Evolutionary conservation across 2,888 invertebrate species (phyloP), one percentile per base, ranked within the genome.

Genomic region (Aricia artaxerxes): DNA sequence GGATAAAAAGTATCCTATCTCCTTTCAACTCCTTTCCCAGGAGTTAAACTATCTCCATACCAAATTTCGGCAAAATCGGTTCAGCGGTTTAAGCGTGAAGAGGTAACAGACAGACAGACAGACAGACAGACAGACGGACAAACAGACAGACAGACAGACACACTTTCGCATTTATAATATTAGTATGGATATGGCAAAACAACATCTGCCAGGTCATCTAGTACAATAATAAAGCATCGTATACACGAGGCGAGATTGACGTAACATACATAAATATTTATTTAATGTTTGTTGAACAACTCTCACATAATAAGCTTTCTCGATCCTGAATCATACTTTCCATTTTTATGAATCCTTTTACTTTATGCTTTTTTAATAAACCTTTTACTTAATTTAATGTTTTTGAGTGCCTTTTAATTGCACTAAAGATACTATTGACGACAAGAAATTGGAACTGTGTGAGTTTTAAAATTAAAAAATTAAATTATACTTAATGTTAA

Each of bases 291-390:
- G 69, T 69, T 38, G 69, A 69, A 13, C 35, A 38, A 38, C 69
- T 69, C 35, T 69, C 69, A 35, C 69, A 69, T 35, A 64, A 31
- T 64, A 69, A 69, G 69, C 69, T 38, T 69, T 69, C 69, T 5
- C 69, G 69, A 49, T 75, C 75, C 75, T 44, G 75, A 40, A 24
- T 75, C 75, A 49, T 49, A 44, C 75, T 75, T 75, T 75, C 49
- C 75, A 75, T 49, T 75, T 75, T 73, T 64, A 64, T 64, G 31
- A 44, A 75, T 75, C 44, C 44, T 44, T 38, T 69, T 69, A 69
- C 69, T 69, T 35, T 69, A 69, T 69, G 35, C 69, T 16, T 38
- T 69, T 16, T 35, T 35, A 24, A 61, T 64, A 64, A 31, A 69
- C 35, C 69, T 35, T 35, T 69, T 69, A 69, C 69, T 38, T 13